A percentile compares a stretch with the other conserved stretches of the same genome.
Evolutionary conservation across 2,797 vertebrate species (phyloP).

Genomic region (Semotilus atromaculatus): DNA sequence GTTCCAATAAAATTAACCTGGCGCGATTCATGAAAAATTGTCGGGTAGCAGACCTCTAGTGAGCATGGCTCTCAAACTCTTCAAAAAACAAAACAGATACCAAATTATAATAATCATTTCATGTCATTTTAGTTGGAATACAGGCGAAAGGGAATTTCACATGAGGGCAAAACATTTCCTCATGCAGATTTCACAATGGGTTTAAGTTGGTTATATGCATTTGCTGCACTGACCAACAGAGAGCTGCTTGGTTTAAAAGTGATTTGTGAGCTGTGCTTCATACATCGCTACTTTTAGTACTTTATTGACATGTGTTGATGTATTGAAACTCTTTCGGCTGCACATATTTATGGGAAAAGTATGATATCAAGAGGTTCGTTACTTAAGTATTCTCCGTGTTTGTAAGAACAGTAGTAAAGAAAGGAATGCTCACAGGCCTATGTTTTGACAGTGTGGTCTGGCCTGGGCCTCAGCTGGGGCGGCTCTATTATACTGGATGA

Average conservation of each 20-base stretch:
- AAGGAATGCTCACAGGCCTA: neutral
- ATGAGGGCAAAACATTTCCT: neutral
- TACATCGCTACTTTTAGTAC: neutral
- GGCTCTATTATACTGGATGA: constrained; percentile 44
- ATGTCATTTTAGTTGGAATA: neutral
- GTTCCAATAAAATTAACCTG: neutral
- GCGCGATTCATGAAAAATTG: neutral
- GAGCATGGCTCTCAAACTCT: neutral
- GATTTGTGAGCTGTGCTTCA: neutral
- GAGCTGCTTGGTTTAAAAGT: neutral
- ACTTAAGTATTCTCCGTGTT: constrained; percentile 19
- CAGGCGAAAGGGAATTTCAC: neutral
- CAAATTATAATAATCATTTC: neutral
- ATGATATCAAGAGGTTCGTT: neutral
- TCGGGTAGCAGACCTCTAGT: neutral
- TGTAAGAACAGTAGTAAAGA: constrained; percentile 16
- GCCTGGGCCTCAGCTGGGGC: constrained; percentile 37
- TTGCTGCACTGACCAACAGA: neutral
- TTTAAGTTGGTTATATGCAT: neutral
- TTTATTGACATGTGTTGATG: neutral
- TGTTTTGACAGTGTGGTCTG: constrained; percentile 22
- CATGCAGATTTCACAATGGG: neutral
- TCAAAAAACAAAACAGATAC: neutral
- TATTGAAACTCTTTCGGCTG: neutral
- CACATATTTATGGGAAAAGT: neutral